A percentile compares a stretch with the other conserved stretches of the same genome.
Evolutionary conservation across 2,888 invertebrate genomes (phyloP).

Genomic region (Pardosa pseudoannulata): DNA sequence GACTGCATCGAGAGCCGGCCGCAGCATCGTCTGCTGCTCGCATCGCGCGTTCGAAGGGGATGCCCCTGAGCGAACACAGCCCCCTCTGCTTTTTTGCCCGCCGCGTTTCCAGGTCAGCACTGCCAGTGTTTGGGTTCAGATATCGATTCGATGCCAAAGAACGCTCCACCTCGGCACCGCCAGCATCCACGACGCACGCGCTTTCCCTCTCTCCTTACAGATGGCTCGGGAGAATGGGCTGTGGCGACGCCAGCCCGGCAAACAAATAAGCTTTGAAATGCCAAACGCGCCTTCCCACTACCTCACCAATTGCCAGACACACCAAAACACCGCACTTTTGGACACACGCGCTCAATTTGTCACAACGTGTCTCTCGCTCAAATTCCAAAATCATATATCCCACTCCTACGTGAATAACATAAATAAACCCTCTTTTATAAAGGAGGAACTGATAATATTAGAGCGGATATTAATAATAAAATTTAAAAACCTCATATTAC

Average conservation of each 20-base stretch:
- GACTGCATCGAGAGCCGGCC: conserved; percentile 41
- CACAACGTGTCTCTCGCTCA: too few species aligned
- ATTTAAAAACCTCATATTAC: too few species aligned
- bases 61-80: conserved; percentile 25
- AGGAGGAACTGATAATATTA: too few species aligned
- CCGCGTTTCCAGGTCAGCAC: conserved; percentile 70
- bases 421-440: too few species aligned
- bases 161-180: conserved; percentile 15
- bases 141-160: conserved; percentile 28
- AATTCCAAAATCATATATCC: too few species aligned
- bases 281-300: conserved; percentile 19
- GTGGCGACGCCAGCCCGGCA: conserved; percentile 53
- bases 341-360: too few species aligned
- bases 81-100: conserved; percentile 52
- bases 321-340: too few species aligned
- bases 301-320: too few species aligned
- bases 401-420: too few species aligned
- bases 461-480: too few species aligned
- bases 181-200: conserved; percentile 27
- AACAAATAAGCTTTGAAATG: conserved; percentile 60
- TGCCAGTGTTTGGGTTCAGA: conserved; percentile 51
- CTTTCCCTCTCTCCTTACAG: not conserved
- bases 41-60: conserved; percentile 31
- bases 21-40: conserved; percentile 12
- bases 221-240: conserved; percentile 26